Conservation (phyloP, 2,888 invertebrate genomes). For the Eupithecia vulgata region DNA sequence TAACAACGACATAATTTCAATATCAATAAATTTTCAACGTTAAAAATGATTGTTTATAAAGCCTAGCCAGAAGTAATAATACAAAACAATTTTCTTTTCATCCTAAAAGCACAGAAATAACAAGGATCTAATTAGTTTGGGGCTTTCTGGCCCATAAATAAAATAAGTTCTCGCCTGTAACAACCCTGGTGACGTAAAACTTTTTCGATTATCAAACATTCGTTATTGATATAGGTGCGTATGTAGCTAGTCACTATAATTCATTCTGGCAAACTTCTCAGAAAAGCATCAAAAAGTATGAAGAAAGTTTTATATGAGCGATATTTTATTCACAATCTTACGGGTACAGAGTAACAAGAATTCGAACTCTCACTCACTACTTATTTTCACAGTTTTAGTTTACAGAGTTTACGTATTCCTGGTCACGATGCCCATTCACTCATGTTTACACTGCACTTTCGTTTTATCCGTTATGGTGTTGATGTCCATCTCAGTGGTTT, state of each 20-base stretch:
- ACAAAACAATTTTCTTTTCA: constrained; percentile 25
- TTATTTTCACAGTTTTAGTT: constrained; percentile 55
- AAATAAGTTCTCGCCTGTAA: constrained; percentile 49
- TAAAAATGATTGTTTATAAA: constrained; percentile 12
- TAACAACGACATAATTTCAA: constrained; percentile 20
- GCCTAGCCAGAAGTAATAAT: constrained; percentile 9
- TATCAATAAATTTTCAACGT: constrained; percentile 16
- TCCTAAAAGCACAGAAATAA: constrained; percentile 37
- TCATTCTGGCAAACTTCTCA: constrained; percentile 70
- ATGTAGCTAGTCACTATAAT: constrained; percentile 65
- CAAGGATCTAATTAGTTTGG: constrained; percentile 25
- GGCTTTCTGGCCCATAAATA: constrained; percentile 32
- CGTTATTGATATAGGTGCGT: constrained; percentile 68
- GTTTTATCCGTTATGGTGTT: constrained; percentile 77
- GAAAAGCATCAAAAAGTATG: constrained; percentile 64
- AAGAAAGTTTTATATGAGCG: constrained; percentile 65
- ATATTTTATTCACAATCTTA: constrained; percentile 62
- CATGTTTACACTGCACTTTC: constrained; percentile 65
- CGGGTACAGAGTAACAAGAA: constrained; percentile 51
- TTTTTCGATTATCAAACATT: constrained; percentile 75
- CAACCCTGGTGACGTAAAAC: constrained; percentile 58
- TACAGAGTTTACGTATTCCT: constrained; percentile 45
- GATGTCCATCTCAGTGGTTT: constrained; percentile 76
- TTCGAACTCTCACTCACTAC: constrained; percentile 46
- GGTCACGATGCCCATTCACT: constrained; percentile 52